Base-by-base conservation (phyloP, 2,797 vertebrate genomes). In the Anniella stebbinsi region DNA sequence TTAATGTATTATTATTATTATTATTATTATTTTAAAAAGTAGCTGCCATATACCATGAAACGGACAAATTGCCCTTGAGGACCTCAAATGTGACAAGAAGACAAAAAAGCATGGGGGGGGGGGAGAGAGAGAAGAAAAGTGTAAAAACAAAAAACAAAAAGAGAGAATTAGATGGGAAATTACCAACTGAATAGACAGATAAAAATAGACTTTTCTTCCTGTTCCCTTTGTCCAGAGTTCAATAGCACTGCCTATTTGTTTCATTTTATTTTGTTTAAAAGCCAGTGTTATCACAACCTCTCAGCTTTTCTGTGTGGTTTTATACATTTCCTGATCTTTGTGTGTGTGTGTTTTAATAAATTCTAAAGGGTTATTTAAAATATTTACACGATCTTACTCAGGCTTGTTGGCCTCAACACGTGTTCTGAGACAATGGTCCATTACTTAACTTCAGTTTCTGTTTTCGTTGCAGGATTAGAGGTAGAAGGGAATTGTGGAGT, bases 1-100 rank as follows among this genome's bases (percentile, higher is more conserved):
- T 92, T 91, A 91, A 93, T 63, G 60, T 7, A 63, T 63, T 63
- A 23, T 6, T 89, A 75, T 94, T 94, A 93, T 95, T 80, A 91
- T 45, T 3, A 45, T 45, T 45, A 45, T 45, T 45, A 45, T 45
- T 94, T 95, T 94, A 89, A 93, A 94, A 30, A 33, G 90, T 48
- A 88, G 88, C 36, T 57, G 87, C 76, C 88, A 87, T 85, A 88
- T 84, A 84, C 75, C 75, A 45, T 4, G 36, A 89, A 93, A 48
- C 82, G 92, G 86, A 88, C 57, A 94, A 94, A 93, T 95, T 92
- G 92, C 17, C 87, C 93, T 93, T 84, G 0, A 17, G 41, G 67
- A 90, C 78, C 0, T 66, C 41, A 3, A 7, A 67, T 82, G 86
- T 21, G 38, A 67, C 28, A 38, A 80, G 90, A 89, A 63, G 89